Evolutionary conservation across 2,888 invertebrate genomes (phyloP).

Genomic region (Epirrhoe alternata): DNA sequence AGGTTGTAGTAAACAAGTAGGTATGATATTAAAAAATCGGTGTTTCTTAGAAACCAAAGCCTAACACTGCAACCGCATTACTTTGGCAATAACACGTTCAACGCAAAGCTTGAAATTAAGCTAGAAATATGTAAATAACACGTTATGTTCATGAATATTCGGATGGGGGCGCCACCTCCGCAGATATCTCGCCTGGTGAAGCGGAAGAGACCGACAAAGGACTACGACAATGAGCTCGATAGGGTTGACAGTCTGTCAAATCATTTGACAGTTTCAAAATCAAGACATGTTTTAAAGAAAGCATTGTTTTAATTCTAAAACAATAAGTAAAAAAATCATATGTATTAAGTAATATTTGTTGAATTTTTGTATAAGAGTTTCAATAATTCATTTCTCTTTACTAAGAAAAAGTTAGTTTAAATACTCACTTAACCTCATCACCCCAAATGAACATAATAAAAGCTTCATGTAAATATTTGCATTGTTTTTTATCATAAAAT

Average conservation of each 20-base stretch:
- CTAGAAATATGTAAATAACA: slow-evolving; percentile 52
- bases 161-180: slow-evolving; percentile 62
- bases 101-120: slow-evolving; percentile 41
- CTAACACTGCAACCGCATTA: slow-evolving; percentile 23
- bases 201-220: slow-evolving; percentile 82
- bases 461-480: slow-evolving; percentile 51
- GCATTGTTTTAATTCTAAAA: neutral
- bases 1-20: too few species aligned
- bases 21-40: neutral
- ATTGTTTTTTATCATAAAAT: slow-evolving; percentile 42
- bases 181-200: slow-evolving; percentile 76
- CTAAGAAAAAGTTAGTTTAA: neutral
- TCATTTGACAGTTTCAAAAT: slow-evolving; percentile 1
- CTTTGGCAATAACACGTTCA: slow-evolving; percentile 26
- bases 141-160: slow-evolving; percentile 65
- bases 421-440: slow-evolving; percentile 3
- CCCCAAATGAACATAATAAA: slow-evolving; percentile 21
- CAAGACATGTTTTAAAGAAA: neutral
- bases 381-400: neutral
- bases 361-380: neutral
- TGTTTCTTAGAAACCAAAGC: slow-evolving; percentile 1
- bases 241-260: slow-evolving; percentile 53
- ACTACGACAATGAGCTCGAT: slow-evolving; percentile 74
- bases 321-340: too few species aligned
- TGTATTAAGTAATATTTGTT: too few species aligned